Base-by-base conservation (phyloP, 2,797 vertebrate species). In the Dallia pectoralis region DNA sequence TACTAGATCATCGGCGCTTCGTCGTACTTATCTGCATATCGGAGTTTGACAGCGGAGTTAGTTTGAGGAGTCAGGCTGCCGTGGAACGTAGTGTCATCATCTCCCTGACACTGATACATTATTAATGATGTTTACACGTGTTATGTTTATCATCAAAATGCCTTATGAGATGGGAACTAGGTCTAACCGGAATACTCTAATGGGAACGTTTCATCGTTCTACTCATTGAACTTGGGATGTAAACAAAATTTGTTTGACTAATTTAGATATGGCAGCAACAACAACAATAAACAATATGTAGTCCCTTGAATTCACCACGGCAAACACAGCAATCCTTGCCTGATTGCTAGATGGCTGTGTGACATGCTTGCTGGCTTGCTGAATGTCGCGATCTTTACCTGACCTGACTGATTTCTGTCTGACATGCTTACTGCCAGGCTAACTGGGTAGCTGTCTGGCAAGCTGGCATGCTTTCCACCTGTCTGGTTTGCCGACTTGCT, bases 121-220 rank as follows among this genome's bases (percentile, higher is more conserved):
- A 79, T 79, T 67, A 36, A 77, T 76, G 36, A 32, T 56, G 65
- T 65, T 71, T 71, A 76, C 75, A 78, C 70, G 67, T 79, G 70
- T 75, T 74, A 19, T 62, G 49, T 22, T 33, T 70, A 72, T 79
- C 72, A 70, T 80, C 48, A 47, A 59, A 69, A 81, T 73, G n/a
- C 78, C 83, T 78, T 76, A 80, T 79, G 77, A 77, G 70, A 70
- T 53, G 71, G 11, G 9, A 70, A 64, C 48, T 15, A 47, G 19
- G 36, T 40, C 33, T 32, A 11, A 44, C 69, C 53, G 22, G 30
- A 40, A 18, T 30, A 69, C 48, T 71, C 64, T 71, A 59, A 74
- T 68, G 65, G 7, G 36, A 53, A 69, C 49, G 67, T 44, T 66
- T 66, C 32, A 40, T 33, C 64, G 25, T 66, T 33, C 3, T 22